These are phyloP conservation scores for Podarcis muralis DNA, from an alignment of 2,113 vertebrate species.

Conservation along the genomic window DNA sequence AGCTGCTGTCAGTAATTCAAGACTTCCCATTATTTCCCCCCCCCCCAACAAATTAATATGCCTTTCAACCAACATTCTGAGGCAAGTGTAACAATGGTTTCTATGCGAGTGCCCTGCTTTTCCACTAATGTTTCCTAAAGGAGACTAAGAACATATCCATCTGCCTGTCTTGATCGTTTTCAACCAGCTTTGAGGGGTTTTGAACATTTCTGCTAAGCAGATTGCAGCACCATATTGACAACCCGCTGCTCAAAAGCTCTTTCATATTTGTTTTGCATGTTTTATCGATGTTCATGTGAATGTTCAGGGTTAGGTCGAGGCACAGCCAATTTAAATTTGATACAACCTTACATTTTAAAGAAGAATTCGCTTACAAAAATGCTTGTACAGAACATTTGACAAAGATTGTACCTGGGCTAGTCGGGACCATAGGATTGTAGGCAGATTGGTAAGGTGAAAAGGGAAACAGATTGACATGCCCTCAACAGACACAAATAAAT, in stretches of 20 bases:
- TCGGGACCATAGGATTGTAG: constrained; percentile 69
- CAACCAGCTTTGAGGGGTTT: constrained; percentile 45
- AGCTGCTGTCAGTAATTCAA: constrained; percentile 17
- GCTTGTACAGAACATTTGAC: constrained; percentile 60
- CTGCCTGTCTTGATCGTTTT: constrained; percentile 54
- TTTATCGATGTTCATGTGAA: constrained; percentile 63
- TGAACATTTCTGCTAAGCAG: constrained; percentile 48
- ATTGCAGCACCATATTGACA: constrained; percentile 55
- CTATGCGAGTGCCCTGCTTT: neutral
- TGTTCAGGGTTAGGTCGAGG: constrained; percentile 55
- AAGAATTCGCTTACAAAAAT: constrained; percentile 60
- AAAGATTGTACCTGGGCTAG: constrained; percentile 55
- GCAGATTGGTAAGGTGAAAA: constrained; percentile 12
- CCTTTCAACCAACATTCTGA: neutral
- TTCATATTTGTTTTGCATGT: constrained; percentile 53
- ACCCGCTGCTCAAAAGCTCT: constrained; percentile 55
- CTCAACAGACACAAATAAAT: constrained; percentile 55
- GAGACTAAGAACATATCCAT: constrained; percentile 24
- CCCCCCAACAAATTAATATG: neutral
- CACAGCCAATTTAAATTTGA: constrained; percentile 59
- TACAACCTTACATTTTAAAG: constrained; percentile 59
- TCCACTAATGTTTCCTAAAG: neutral
- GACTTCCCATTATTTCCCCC: rapidly evolving
- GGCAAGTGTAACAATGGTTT: neutral
- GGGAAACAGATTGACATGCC: constrained; percentile 35